phyloP scores from a whole-genome alignment of 53 echinoderm and acorn worm species.

The Apostichopus leukothele region DNA sequence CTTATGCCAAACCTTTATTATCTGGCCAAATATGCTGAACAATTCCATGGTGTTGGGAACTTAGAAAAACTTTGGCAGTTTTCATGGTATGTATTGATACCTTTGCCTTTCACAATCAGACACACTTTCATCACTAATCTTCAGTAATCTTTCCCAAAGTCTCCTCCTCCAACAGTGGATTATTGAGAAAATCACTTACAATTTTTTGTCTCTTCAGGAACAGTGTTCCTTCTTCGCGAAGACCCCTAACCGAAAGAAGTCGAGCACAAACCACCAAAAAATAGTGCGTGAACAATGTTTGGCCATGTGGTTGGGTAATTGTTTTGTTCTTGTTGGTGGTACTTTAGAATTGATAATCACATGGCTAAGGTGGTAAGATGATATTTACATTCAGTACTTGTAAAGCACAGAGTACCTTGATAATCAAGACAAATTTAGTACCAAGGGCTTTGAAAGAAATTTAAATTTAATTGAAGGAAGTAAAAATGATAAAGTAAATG shows the following conservation, averaged over 20 bases:
- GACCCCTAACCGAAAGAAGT: conserved; percentile 4
- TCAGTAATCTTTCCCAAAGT: no score
- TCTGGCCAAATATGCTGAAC: no score
- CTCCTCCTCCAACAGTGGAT: background rate
- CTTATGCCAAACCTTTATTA: no score
- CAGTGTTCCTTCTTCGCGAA: conserved; percentile 30
- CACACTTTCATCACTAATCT: no score
- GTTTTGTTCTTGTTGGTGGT: background rate
- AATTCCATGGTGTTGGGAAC: no score
- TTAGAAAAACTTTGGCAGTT: no score
- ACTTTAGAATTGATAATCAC: background rate
- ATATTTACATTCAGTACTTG: conserved; percentile 2
- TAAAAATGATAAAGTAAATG: no score
- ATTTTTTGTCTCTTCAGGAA: conserved; percentile 43
- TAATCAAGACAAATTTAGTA: background rate
- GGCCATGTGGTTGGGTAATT: background rate
- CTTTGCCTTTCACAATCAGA: no score
- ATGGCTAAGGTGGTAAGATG: conserved; percentile 4
- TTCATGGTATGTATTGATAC: no score
- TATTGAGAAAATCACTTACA: background rate
- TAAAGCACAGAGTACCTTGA: conserved; percentile 2
- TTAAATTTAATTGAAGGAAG: no score
- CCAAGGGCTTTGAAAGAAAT: background rate
- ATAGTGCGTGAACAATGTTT: conserved; percentile 19
- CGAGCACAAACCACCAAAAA: conserved; percentile 41